These are phyloP conservation scores for Diploscapter pachys DNA, from an alignment of 1,140 invertebrate genomes.

Conservation along the genomic window DNA sequence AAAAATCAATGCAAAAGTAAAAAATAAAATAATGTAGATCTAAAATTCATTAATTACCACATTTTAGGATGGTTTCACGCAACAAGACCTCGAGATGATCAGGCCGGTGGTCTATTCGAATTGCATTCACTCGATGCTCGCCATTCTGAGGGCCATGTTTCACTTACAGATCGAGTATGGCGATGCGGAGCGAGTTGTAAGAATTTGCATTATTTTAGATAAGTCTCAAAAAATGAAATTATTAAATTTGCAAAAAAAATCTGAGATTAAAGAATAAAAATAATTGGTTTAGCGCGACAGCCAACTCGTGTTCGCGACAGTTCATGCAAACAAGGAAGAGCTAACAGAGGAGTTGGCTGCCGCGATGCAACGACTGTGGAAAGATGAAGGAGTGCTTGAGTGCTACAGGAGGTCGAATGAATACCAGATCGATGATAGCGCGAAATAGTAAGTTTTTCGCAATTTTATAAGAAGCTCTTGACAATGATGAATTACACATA, in stretches of 20 bases:
- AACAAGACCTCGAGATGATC: conserved; percentile 56
- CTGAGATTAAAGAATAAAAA: neutral
- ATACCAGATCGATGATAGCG: conserved; percentile 73
- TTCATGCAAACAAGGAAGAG: conserved; percentile 58
- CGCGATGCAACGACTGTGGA: conserved; percentile 62
- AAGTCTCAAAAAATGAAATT: neutral
- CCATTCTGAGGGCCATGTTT: conserved; percentile 57
- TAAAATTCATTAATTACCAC: neutral
- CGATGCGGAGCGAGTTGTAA: conserved; percentile 53
- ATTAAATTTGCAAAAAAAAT: conserved; percentile 16
- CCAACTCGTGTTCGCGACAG: conserved; percentile 58
- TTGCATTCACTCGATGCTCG: conserved; percentile 56
- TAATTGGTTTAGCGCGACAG: conserved; percentile 49
- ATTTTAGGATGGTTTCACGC: conserved; percentile 54
- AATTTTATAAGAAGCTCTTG: neutral
- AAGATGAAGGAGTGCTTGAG: conserved; percentile 68
- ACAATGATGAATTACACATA: neutral
- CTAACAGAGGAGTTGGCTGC: conserved; percentile 51
- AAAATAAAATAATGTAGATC: conserved; percentile 43
- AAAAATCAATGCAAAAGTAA: neutral
- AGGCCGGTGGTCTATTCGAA: conserved; percentile 58
- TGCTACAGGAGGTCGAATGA: conserved; percentile 73
- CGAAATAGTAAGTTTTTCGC: conserved; percentile 68
- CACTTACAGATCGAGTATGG: conserved; percentile 57
- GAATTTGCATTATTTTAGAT: neutral